A percentile compares a stretch with the other conserved stretches of the same genome.
phyloP scores from a whole-genome alignment of 2,797 vertebrate species.

The Ceyx erithaca region DNA sequence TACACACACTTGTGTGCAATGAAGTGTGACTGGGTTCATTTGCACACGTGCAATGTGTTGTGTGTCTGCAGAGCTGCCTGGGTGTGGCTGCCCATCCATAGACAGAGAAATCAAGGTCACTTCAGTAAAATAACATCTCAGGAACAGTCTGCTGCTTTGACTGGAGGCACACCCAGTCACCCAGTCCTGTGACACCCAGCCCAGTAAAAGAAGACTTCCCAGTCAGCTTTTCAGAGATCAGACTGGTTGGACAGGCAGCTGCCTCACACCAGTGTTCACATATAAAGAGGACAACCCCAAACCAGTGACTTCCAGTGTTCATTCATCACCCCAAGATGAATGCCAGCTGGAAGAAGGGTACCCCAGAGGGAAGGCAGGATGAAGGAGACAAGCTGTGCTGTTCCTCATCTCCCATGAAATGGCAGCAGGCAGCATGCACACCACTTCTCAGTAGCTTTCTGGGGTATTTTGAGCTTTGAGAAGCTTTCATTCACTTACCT shows the following conservation, averaged over 20 bases:
- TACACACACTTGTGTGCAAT: neutral
- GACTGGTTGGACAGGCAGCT: too few species aligned
- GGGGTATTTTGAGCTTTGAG: neutral
- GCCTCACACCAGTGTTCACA: too few species aligned
- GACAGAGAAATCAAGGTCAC: too few species aligned
- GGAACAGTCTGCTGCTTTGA: too few species aligned
- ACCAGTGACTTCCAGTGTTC: too few species aligned
- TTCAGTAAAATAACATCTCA: too few species aligned
- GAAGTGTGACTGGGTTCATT: neutral
- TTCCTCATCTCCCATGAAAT: neutral
- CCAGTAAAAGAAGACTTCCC: too few species aligned
- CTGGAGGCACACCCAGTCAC: too few species aligned
- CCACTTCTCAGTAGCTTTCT: neutral
- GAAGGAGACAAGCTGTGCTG: neutral
- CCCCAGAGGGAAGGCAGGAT: neutral
- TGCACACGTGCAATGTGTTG: neutral
- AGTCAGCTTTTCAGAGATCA: too few species aligned
- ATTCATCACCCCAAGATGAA: neutral
- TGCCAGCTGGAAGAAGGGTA: neutral
- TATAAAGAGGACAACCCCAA: too few species aligned
- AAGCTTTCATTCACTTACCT: slow-evolving; percentile 74
- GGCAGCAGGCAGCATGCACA: neutral
- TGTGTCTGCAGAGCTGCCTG: neutral
- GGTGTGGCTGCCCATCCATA: too few species aligned
- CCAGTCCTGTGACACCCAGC: too few species aligned